Evolutionary conservation across 2,888 invertebrate genomes (phyloP).

Genomic region (Temnothorax unifasciatus): DNA sequence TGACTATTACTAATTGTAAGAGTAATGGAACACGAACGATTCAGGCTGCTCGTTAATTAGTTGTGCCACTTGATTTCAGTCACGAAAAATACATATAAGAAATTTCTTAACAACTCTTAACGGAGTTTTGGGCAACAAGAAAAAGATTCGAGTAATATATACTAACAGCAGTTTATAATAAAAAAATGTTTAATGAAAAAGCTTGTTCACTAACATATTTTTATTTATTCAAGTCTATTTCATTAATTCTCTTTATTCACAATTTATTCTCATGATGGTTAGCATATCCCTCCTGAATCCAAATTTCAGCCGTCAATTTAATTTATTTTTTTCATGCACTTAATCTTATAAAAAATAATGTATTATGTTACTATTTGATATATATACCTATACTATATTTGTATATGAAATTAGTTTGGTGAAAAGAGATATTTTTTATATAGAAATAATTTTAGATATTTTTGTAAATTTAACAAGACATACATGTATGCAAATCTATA

Average conservation of each 20-base stretch:
- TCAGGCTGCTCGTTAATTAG: conserved; percentile 51
- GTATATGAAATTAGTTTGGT: too few species aligned
- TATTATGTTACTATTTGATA: neutral
- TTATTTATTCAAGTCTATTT: neutral
- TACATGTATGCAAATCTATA: too few species aligned
- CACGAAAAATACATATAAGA: conserved; percentile 13
- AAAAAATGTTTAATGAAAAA: conserved; percentile 8
- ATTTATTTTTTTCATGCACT: neutral
- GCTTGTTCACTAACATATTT: neutral
- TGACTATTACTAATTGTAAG: neutral
- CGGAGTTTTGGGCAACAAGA: neutral
- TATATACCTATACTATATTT: too few species aligned
- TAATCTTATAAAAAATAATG: neutral
- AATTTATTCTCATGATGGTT: conserved; percentile 3
- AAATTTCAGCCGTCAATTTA: neutral
- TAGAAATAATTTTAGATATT: neutral
- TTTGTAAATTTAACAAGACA: neutral
- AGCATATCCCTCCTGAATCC: neutral
- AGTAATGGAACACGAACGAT: conserved; percentile 6
- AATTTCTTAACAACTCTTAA: conserved; percentile 28
- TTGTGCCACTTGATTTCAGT: conserved; percentile 19
- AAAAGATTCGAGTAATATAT: neutral
- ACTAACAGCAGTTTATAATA: neutral
- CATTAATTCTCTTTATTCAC: neutral
- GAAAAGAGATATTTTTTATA: neutral